Conservation (phyloP, 2,797 vertebrate species). For the Mus spretus region DNA sequence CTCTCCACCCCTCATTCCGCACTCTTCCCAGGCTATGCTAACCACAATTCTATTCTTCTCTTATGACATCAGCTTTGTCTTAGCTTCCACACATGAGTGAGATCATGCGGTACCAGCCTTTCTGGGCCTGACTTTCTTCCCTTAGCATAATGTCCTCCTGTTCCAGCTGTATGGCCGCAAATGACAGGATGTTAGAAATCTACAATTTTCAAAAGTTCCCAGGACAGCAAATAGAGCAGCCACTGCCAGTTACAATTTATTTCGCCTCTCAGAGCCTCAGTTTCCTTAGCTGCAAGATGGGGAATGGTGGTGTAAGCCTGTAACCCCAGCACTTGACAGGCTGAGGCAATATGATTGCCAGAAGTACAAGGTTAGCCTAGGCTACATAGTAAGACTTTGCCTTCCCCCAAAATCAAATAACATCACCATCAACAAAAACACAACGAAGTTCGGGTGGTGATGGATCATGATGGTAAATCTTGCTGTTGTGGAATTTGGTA, state of each 20-base stretch:
- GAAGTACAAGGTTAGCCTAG: neutral
- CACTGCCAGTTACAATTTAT: neutral
- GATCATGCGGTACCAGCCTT: conserved; percentile 46
- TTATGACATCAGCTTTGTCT: conserved; percentile 57
- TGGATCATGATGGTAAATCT: neutral
- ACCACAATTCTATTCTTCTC: conserved; percentile 60
- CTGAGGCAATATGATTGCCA: neutral
- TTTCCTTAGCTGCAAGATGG: neutral
- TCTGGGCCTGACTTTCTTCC: conserved; percentile 6
- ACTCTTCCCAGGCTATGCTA: neutral
- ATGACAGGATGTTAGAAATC: conserved; percentile 39
- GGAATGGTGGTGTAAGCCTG: neutral
- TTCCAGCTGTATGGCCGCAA: conserved; percentile 1
- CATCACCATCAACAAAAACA: neutral
- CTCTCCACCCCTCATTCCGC: neutral
- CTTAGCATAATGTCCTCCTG: conserved; percentile 15
- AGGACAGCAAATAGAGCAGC: neutral
- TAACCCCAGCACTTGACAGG: neutral
- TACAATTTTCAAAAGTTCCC: neutral
- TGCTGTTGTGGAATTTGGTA: neutral
- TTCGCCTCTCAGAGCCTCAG: neutral
- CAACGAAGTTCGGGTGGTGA: neutral
- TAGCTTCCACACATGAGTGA: conserved; percentile 21
- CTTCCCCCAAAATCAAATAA: neutral
- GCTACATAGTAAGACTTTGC: neutral